Evolutionary conservation across 1,140 invertebrate species (phyloP), one percentile per base, ranked within the genome.

Genomic region (Temnothorax curvispinosus): DNA sequence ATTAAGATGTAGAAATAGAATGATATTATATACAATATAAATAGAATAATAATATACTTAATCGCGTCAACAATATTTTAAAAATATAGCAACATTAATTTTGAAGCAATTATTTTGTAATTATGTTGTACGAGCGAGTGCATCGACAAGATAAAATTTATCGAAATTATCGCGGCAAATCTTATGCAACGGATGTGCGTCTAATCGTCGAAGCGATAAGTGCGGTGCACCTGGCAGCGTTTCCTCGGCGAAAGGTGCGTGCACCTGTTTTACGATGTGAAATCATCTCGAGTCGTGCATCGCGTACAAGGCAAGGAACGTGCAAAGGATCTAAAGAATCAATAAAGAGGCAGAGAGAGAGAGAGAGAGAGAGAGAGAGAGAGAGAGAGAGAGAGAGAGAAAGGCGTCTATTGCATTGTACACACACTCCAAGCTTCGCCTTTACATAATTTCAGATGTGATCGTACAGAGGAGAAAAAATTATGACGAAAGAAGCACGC

Each of bases 261-360:
- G 90, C 93, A 93, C 92, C 92, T 93, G 93, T 93, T 93, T 90
- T 90, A 84, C 81, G 65, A 67, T 47, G 65, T 86, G 67, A 50
- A 86, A 81, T 60, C 64, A 86, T 81, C 64, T 41, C 64, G 35
- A 54, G 35, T 58, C 15, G 15, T 21, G 18, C 32, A 54, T 27
- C 77, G 58, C 77, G 58, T 50, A 65, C 58, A 38, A 44, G 47
- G 15, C 44, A n/a, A 75, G n/a, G 21, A 60, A 84, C 67, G 69
- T 38, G 80, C 18, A 27, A 38, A 60, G 56, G 6, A 75, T 84
- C 56, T 38, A 50, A 75, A 75, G 41, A 74, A 27, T 35, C 58
- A 38, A 41, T 47, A 75, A 75, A 62, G 54, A 74, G 11, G 18
- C 80, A 41, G 18, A 18, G 50, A n/a, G 38, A 56, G 47, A 75